Conservation (phyloP, 2,113 vertebrate species). For the Pholis gunnellus region DNA sequence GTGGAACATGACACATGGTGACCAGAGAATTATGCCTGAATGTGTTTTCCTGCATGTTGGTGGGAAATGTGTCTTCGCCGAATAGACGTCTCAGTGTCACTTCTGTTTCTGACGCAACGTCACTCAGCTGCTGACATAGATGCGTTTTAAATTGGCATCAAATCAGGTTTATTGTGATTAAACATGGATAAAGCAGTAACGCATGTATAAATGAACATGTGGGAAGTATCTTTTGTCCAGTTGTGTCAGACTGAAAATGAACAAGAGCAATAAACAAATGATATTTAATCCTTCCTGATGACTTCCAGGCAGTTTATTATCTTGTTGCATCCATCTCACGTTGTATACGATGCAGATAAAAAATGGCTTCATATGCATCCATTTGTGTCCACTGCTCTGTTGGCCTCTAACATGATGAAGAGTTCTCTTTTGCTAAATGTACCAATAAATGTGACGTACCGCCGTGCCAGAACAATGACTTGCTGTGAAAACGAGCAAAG, state of each 20-base stretch:
- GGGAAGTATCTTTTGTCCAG: neutral
- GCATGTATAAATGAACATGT: neutral
- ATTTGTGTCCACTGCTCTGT: neutral
- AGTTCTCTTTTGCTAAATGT: conserved; percentile 14
- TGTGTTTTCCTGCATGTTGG: neutral
- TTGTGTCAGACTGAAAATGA: neutral
- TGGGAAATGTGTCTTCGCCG: neutral
- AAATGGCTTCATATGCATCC: conserved; percentile 3
- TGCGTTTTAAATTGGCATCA: neutral
- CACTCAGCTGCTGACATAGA: too few species aligned
- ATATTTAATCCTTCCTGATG: neutral
- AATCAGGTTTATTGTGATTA: neutral
- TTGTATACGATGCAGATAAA: neutral
- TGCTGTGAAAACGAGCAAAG: conserved; percentile 43
- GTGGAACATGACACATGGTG: neutral
- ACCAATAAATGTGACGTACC: conserved; percentile 38
- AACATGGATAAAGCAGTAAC: neutral
- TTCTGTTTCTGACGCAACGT: neutral
- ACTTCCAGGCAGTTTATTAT: neutral
- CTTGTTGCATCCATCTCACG: neutral
- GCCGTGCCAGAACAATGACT: conserved; percentile 25
- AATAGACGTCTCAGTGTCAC: neutral
- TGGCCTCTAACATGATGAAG: neutral
- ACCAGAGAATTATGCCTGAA: neutral
- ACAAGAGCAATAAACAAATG: neutral